These are phyloP conservation scores for Tyria jacobaeae DNA, from an alignment of 2,888 invertebrate species.

Conservation along the genomic window DNA sequence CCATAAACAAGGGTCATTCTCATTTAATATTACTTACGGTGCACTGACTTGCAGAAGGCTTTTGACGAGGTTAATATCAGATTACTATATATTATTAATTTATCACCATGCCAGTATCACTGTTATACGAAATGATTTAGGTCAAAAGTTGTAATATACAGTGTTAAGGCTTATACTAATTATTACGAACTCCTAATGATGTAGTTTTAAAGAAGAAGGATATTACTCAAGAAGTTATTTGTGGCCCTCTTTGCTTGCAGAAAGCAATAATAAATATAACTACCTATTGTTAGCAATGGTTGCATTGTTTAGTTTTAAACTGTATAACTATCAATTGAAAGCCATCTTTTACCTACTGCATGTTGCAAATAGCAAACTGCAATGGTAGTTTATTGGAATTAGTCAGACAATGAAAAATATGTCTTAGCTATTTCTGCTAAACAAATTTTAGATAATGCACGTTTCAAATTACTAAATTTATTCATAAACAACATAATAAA, in stretches of 20 bases:
- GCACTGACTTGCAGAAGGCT: constrained; percentile 13
- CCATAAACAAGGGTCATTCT: neutral
- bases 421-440: constrained; percentile 16
- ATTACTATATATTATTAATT: neutral
- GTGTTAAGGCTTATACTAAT: too few relatives aligned
- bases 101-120: neutral
- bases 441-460: constrained; percentile 31
- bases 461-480: constrained; percentile 26
- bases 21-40: neutral
- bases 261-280: constrained; percentile 26
- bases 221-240: neutral
- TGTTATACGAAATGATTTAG: neutral
- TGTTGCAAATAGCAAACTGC: constrained; percentile 43
- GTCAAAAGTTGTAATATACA: too few relatives aligned
- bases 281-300: constrained; percentile 22
- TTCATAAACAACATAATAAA: too few relatives aligned
- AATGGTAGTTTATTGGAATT: constrained; percentile 33
- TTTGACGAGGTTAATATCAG: constrained; percentile 13
- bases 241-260: neutral
- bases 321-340: constrained; percentile 22
- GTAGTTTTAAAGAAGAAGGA: too few relatives aligned
- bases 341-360: constrained; percentile 36
- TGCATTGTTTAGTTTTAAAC: constrained; percentile 23
- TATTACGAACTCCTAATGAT: too few relatives aligned
- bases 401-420: constrained; percentile 41